Evolutionary conservation across 2,888 invertebrate species (phyloP), one percentile per base, ranked within the genome.

Genomic region (Perdita meconis): DNA sequence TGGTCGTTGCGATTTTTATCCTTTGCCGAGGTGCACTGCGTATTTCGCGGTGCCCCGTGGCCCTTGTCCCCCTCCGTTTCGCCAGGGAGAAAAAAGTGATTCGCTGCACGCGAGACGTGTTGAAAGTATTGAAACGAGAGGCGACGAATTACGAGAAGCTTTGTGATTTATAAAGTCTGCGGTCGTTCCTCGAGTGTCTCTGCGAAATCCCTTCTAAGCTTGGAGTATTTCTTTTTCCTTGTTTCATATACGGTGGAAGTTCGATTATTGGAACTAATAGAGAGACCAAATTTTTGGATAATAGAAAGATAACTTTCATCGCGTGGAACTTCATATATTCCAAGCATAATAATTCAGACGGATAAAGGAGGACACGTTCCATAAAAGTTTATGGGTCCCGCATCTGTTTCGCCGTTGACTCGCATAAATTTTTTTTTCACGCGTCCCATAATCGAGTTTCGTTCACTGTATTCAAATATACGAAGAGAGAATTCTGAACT

Each of bases 1-100:
- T 82, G 83, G 82, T 60, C 30, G 68, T 51, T 42, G 80, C 53
- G 78, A 84, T 84, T 84, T 84, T 84, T 84, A 84, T 84, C 70
- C 74, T 66, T 59, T 44, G 66, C 38, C 73, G 73, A 63, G 55
- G 74, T 19, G 75, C 56, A n/a, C 68, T 13, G 64, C 63, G 30
- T 50, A 59, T 51, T 44, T 53, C 36, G 38, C 44, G 4, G 30
- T 55, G 47, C 47, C 47, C 47, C 44, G 22, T 19, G 22, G 19
- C 44, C 2, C 38, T 24, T 24, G 44, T 51, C 30, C 30, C 26
- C n/a, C n/a, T n/a, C n/a, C n/a, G n/a, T n/a, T n/a, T n/a, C n/a
- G n/a, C n/a, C 38, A n/a, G 40, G 34, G 55, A 60, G 47, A 30
- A 50, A 65, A 47, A 75, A 71, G 67, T 81, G 73, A 83, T 71